phyloP scores from a whole-genome alignment of 2,888 invertebrate genomes.

The Acanthosoma haemorrhoidale region DNA sequence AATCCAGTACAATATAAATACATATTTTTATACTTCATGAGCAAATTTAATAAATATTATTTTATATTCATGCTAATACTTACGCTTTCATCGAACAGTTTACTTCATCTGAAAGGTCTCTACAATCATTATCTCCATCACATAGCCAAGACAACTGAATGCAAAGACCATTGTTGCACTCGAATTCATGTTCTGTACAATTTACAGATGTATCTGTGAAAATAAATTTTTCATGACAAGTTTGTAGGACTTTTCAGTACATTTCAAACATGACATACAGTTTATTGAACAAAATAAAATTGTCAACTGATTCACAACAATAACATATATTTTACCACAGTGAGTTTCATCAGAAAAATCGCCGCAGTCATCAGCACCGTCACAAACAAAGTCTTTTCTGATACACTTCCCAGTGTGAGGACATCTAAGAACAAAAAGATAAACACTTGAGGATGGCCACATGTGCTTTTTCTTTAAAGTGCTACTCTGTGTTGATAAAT shows the following conservation, averaged over 20 bases:
- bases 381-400: constrained; percentile 47
- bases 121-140: constrained; percentile 48
- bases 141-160: constrained; percentile 43
- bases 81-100: constrained; percentile 43
- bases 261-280: background rate
- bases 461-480: too few species aligned
- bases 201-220: constrained; percentile 36
- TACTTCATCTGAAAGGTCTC: constrained; percentile 48
- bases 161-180: constrained; percentile 43
- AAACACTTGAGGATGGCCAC: too few species aligned
- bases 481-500: too few species aligned
- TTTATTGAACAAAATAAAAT: background rate
- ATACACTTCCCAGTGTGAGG: constrained; percentile 70
- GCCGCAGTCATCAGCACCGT: constrained; percentile 41
- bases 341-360: constrained; percentile 42
- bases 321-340: constrained; percentile 39
- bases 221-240: background rate
- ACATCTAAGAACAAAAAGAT: constrained; percentile 52
- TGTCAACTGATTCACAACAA: too few species aligned
- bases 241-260: background rate
- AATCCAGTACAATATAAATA: background rate
- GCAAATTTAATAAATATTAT: too few species aligned
- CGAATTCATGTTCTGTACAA: constrained; percentile 41
- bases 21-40: too few species aligned
- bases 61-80: constrained; percentile 15